A percentile compares a stretch with the other conserved stretches of the same genome.
Conservation (phyloP, 2,113 vertebrate genomes). For the Platichthys flesus region DNA sequence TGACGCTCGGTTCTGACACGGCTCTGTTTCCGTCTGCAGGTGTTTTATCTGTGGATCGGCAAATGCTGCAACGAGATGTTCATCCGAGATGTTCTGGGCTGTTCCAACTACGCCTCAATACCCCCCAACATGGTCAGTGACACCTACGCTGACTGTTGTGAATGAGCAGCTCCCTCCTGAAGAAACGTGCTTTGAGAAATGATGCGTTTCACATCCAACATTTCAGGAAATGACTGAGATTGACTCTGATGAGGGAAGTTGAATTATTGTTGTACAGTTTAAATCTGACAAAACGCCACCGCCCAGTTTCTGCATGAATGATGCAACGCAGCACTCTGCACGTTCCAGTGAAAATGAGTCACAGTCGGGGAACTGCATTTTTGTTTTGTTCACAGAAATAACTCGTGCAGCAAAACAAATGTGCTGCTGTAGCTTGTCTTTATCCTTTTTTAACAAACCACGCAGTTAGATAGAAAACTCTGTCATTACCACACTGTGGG, state of each 20-base stretch:
- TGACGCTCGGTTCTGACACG: background rate
- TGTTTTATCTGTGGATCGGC: slow-evolving; percentile 95
- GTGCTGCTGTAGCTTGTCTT: slow-evolving; percentile 32
- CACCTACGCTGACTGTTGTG: background rate
- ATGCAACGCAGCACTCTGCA: slow-evolving; percentile 1
- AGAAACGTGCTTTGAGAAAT: no score
- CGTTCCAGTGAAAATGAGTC: background rate
- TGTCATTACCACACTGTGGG: slow-evolving; percentile 24
- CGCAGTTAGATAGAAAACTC: slow-evolving; percentile 36
- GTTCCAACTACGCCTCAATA: slow-evolving; percentile 87
- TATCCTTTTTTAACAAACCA: slow-evolving; percentile 8
- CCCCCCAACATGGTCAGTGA: slow-evolving; percentile 92
- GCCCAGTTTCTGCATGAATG: slow-evolving; percentile 12
- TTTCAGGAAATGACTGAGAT: background rate
- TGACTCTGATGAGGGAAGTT: background rate
- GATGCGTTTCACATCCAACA: no score
- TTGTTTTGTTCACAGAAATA: background rate
- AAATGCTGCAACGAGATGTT: slow-evolving; percentile 90
- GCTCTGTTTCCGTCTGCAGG: slow-evolving; percentile 71
- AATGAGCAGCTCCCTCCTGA: background rate
- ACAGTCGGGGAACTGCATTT: background rate
- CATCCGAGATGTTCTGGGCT: slow-evolving; percentile 95
- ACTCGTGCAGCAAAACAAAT: slow-evolving; percentile 34
- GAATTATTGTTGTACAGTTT: background rate
- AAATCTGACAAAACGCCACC: background rate